Conservation (phyloP, 1,140 invertebrate species). For the Tribolium madens region DNA sequence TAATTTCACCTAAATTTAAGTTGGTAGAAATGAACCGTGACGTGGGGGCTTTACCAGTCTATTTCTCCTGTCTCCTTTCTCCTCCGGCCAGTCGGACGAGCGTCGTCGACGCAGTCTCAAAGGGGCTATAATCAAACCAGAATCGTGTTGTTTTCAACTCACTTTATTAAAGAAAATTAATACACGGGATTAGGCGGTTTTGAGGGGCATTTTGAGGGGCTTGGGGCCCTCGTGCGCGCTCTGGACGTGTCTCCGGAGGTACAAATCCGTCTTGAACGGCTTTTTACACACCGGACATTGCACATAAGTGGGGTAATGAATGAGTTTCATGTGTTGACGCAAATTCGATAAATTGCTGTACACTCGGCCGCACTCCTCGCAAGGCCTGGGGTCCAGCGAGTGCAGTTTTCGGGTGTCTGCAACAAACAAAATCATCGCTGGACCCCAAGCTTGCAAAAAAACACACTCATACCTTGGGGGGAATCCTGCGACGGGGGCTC, state of each 20-base stretch:
- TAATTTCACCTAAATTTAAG: conserved; percentile 73
- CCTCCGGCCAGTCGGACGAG: conserved; percentile 49
- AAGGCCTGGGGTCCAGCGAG: conserved; percentile 77
- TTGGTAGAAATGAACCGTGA: too few relatives aligned
- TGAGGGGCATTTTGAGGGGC: not conserved
- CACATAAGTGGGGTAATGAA: conserved; percentile 82
- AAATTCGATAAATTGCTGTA: conserved; percentile 86
- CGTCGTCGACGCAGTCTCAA: conserved; percentile 52
- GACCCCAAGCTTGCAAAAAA: conserved; percentile 44
- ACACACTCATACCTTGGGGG: conserved; percentile 49
- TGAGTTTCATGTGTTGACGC: conserved; percentile 82
- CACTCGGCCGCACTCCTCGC: conserved; percentile 81
- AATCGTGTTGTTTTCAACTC: not conserved
- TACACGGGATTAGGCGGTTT: not conserved
- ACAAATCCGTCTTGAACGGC: conserved; percentile 83
- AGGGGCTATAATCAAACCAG: conserved; percentile 34
- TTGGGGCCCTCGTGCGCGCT: conserved; percentile 68
- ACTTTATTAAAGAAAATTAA: not conserved
- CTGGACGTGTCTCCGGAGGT: conserved; percentile 77
- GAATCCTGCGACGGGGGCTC: conserved; percentile 52
- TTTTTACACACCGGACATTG: conserved; percentile 80
- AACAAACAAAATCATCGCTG: conserved; percentile 61
- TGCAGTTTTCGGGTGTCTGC: conserved; percentile 70
- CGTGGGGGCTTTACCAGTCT: conserved; percentile 53
- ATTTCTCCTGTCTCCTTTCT: conserved; percentile 55